Evolutionary conservation across 53 echinoderm and acorn worm genomes (phyloP).

Genomic region (Arbacia lixula): DNA sequence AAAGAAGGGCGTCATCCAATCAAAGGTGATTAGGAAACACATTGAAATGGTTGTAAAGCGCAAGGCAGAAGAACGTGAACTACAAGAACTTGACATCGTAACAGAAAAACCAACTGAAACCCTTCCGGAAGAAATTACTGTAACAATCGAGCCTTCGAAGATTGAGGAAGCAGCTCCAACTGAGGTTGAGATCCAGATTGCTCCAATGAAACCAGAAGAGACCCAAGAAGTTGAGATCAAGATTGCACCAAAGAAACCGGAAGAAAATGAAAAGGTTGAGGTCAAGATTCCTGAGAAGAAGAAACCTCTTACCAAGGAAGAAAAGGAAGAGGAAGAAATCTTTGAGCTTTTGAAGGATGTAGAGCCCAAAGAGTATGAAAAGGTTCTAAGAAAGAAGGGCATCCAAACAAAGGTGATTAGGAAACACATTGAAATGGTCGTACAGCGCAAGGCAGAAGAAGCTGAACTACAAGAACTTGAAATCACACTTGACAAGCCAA

Average conservation of each 20-base stretch:
- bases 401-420: conserved; percentile 59
- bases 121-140: conserved; percentile 7
- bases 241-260: background rate
- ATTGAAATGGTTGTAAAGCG: conserved; percentile 61
- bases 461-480: conserved; percentile 2
- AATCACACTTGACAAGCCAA: background rate
- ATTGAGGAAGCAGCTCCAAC: background rate
- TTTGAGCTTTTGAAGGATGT: conserved; percentile 76
- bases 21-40: conserved; percentile 61
- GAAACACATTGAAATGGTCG: conserved; percentile 65
- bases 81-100: conserved; percentile 35
- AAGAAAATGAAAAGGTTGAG: conserved; percentile 46
- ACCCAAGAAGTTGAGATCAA: conserved; percentile 14
- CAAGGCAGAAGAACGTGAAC: conserved; percentile 62
- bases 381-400: conserved; percentile 62
- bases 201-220: background rate
- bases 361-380: conserved; percentile 64
- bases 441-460: conserved; percentile 57
- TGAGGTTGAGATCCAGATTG: background rate
- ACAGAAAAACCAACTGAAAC: conserved; percentile 52
- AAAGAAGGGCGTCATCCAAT: conserved; percentile 57
- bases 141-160: background rate
- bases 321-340: conserved; percentile 63
- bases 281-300: background rate
- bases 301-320: conserved; percentile 29